Percentiles rank a stretch among this genome's conserved stretches.
Conservation (phyloP, 2,888 invertebrate genomes). For the Hesperia comma region DNA sequence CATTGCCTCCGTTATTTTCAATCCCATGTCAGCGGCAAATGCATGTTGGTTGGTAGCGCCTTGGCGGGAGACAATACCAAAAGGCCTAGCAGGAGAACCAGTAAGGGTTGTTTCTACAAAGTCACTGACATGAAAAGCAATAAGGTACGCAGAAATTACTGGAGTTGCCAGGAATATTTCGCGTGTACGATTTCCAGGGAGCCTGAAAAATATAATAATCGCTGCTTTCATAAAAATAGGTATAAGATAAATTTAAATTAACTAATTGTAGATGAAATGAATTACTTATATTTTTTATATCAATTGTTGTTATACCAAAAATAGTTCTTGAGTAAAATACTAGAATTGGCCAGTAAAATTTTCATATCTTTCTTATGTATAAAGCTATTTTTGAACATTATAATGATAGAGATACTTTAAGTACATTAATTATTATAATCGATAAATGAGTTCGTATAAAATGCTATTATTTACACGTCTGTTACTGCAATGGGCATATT, state of each 20-base stretch:
- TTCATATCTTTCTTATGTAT: too few relatives aligned
- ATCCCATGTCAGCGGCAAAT: conserved; percentile 77
- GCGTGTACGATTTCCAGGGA: conserved; percentile 52
- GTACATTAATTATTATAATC: too few relatives aligned
- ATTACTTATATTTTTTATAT: too few relatives aligned
- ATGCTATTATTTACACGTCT: conserved; percentile 54
- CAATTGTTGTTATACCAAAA: too few relatives aligned
- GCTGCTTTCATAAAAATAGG: too few relatives aligned
- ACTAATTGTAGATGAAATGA: too few relatives aligned
- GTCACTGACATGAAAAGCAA: conserved; percentile 93
- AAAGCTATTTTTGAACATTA: too few relatives aligned
- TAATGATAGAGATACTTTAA: too few relatives aligned
- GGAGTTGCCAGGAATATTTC: conserved; percentile 84
- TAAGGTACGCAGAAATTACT: conserved; percentile 91
- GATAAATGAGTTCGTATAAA: too few relatives aligned
- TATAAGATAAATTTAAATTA: too few relatives aligned
- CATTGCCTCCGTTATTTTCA: conserved; percentile 76
- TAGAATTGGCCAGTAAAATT: too few relatives aligned
- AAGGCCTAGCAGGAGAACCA: conserved; percentile 57
- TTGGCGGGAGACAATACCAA: conserved; percentile 71
- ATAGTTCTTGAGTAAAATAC: too few relatives aligned
- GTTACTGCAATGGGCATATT: conserved; percentile 85
- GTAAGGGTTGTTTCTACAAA: conserved; percentile 74
- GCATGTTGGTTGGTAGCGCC: conserved; percentile 65
- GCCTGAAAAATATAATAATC: conserved; percentile 42